Evolutionary conservation across 2,888 invertebrate species (phyloP), one percentile per base, ranked within the genome.

Genomic region (Coelogynopora nodosa): DNA sequence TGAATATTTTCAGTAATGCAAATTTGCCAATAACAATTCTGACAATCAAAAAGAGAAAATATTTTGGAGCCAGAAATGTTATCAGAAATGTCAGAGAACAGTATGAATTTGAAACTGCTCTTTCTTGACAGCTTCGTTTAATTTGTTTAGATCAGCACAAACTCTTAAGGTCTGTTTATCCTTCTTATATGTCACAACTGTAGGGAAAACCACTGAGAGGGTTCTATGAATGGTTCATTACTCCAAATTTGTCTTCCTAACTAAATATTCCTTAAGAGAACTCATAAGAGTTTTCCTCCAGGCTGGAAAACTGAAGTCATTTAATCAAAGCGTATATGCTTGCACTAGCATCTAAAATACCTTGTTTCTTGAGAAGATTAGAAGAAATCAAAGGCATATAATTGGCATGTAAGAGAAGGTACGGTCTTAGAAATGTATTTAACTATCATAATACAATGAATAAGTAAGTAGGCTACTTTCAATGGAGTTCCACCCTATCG

Each of bases 171-270:
- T 31, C 31, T 31, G 30, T 74, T 74, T 74, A 31, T 30, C 30
- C 27, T 86, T 49, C 84, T 87, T 67, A 23, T 86, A 85, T 26
- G 27, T 23, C 23, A 80, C 30, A 31, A 74, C 30, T 5, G 29
- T 67, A n/a, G 30, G 23, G 74, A 74, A 74, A 26, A 74, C 85
- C 87, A 86, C 29, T 87, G 81, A 27, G 85, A 85, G 26, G 87
- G 87, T 67, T 87, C 85, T 18, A 28, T 87, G 18, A 87, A 85
- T 67, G 74, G 31, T 82, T 30, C 74, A 87, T 87, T 10, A 87
- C 74, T 18, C 30, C 31, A 1, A 84, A 31, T 27, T 82, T 31
- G 28, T 49, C 67, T 67, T 86, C 30, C 84, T 86, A 31, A 26
- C 29, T 0, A 86, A 23, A 82, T 85, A 31, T 67, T 86, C 28